A percentile compares a stretch with the other conserved stretches of the same genome.
Conservation (phyloP, 2,113 vertebrate genomes). For the Eira barbara region DNA sequence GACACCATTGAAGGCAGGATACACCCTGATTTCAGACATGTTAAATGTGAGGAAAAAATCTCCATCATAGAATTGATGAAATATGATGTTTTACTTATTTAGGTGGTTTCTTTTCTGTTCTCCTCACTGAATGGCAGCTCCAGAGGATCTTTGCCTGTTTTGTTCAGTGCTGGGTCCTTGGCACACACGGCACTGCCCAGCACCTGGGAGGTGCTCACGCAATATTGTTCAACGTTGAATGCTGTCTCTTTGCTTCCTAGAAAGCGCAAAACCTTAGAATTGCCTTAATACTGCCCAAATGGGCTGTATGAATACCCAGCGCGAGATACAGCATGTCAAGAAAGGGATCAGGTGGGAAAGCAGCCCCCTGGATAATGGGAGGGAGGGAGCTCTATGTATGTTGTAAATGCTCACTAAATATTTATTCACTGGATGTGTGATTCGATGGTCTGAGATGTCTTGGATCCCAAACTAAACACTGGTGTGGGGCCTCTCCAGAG, state of each 20-base stretch:
- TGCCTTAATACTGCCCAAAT: neutral
- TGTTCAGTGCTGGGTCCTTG: neutral
- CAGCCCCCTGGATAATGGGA: neutral
- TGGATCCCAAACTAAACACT: neutral
- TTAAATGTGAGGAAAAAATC: neutral
- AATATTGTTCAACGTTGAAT: neutral
- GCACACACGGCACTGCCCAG: neutral
- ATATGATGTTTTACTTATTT: neutral
- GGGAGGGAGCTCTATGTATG: neutral
- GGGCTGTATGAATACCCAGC: accelerated
- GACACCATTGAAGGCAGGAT: neutral
- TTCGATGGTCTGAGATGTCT: neutral
- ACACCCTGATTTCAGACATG: neutral
- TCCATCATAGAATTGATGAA: neutral
- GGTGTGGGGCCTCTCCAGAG: neutral
- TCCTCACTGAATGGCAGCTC: neutral
- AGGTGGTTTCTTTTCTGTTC: neutral
- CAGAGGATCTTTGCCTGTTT: neutral
- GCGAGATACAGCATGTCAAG: neutral
- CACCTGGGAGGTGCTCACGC: neutral
- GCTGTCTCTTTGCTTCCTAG: neutral
- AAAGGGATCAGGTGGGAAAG: neutral
- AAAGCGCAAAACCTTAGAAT: neutral
- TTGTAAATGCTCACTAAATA: neutral
- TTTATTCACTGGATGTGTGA: neutral